Base-by-base conservation (phyloP, 2,888 invertebrate species). In the Drosophila mulleri region DNA sequence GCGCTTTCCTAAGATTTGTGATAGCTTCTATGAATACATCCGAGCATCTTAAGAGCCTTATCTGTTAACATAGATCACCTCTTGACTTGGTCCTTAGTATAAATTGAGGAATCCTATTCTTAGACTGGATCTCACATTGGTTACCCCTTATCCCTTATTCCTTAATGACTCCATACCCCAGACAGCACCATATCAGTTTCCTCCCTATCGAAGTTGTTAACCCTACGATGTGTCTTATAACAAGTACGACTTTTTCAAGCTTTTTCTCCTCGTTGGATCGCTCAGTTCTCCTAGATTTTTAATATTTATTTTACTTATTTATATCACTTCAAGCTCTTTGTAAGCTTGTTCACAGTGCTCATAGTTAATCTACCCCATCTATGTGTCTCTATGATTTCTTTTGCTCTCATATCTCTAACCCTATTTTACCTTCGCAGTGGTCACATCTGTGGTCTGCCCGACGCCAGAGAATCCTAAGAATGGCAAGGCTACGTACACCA, bases 401-500 rank as follows among this genome's bases (percentile, higher is more conserved):
- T n/a, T 11, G 29, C 11, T 9, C n/a, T 26, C 14, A 16, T 3
- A 41, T 9, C 1, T 1, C 9, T 6, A 42, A 20, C 0, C 20
- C 20, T 6, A 44, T 23, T 23, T 16, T 45, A 45, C 18, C 16
- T 52, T 65, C 41, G 50, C 93, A 95, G 96, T 96, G 95, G 96
- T 97, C 91, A 96, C 96, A 94, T 98, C 99, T 88, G 98, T 98
- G 84, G 97, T 98, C 94, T 99, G 99, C 92, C 96, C 97, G 42
- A 95, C 96, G 48, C 98, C 99, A 0, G 97, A 97, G 83, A 97
- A 97, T 90, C 99, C 99, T 0, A 95, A 96, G 56, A 97, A 98
- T 92, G 99, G 99, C 52, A 97, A 97, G 90, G 98, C 98, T 64
- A 96, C 98, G 78, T 98, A 97, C 93, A 97, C 97, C 0, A 97